phyloP scores from a whole-genome alignment of 2,797 vertebrate genomes.

The Diplodus puntazzo region DNA sequence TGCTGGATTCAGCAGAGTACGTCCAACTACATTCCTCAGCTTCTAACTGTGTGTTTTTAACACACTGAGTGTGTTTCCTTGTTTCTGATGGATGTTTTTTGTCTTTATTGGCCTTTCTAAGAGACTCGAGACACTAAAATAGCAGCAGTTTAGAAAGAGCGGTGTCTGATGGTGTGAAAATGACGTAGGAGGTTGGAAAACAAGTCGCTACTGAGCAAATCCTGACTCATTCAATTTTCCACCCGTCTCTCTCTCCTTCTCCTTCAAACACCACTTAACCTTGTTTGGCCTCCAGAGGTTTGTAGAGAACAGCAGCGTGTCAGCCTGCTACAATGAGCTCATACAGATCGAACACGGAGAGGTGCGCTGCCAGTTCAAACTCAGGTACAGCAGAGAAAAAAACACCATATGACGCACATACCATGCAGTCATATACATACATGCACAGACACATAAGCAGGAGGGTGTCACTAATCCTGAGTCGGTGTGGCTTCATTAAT shows the following conservation, averaged over 20 bases:
- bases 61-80: conserved; percentile 1
- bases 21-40: conserved; percentile 60
- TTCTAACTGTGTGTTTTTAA: conserved; percentile 37
- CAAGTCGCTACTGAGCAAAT: conserved; percentile 33
- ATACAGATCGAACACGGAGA: conserved; percentile 94
- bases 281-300: conserved; percentile 86
- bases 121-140: conserved; percentile 18
- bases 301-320: conserved; percentile 91
- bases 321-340: conserved; percentile 95
- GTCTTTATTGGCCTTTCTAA: conserved; percentile 12
- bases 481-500: conserved; percentile 7
- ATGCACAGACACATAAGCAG: neutral
- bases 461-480: neutral
- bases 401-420: neutral
- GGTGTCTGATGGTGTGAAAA: conserved; percentile 41
- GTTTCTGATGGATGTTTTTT: conserved; percentile 23
- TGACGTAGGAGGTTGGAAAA: conserved; percentile 40
- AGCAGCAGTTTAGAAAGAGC: conserved; percentile 29
- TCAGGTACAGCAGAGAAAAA: conserved; percentile 86
- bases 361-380: conserved; percentile 95
- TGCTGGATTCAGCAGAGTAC: conserved; percentile 94
- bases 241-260: conserved; percentile 17
- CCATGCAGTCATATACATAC: neutral
- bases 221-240: conserved; percentile 54
- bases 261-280: conserved; percentile 48